phyloP scores from a whole-genome alignment of 2,888 invertebrate species.

The Lomographa bimaculata region DNA sequence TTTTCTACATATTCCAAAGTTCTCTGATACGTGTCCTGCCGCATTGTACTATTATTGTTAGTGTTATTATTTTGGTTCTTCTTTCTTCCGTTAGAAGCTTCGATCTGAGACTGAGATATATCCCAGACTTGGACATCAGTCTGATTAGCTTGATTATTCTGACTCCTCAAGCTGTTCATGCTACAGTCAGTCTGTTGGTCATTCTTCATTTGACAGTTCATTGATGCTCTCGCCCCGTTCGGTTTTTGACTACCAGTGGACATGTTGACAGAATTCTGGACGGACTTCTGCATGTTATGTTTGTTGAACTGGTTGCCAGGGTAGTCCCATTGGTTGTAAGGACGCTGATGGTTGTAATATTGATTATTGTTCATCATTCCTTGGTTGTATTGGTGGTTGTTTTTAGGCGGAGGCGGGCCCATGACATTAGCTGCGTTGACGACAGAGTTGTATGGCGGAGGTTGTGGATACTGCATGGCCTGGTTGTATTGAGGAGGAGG shows the following conservation, averaged over 20 bases:
- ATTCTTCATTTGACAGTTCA: constrained; percentile 61
- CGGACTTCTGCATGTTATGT: constrained; percentile 70
- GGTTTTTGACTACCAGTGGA: constrained; percentile 74
- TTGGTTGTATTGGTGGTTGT: constrained; percentile 76
- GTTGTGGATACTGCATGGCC: constrained; percentile 69
- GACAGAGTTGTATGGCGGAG: constrained; percentile 68
- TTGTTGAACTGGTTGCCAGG: constrained; percentile 72
- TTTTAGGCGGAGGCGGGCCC: constrained; percentile 77
- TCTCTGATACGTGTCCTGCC: constrained; percentile 93
- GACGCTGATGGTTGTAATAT: constrained; percentile 72
- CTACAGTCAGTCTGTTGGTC: constrained; percentile 78
- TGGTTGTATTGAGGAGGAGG: constrained; percentile 63
- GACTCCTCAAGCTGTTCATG: constrained; percentile 79
- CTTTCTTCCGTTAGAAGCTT: constrained; percentile 71
- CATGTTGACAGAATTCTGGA: constrained; percentile 72
- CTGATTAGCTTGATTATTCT: constrained; percentile 66
- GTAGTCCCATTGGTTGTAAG: constrained; percentile 75
- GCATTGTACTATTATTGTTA: constrained; percentile 78
- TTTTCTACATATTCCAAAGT: constrained; percentile 95
- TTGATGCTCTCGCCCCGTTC: constrained; percentile 25
- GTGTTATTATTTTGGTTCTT: constrained; percentile 56
- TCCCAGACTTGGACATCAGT: constrained; percentile 87
- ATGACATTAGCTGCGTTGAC: constrained; percentile 72
- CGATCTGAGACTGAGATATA: constrained; percentile 86
- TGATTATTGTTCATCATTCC: constrained; percentile 78